These are phyloP conservation scores for Arge pagana DNA, from an alignment of 2,888 invertebrate species.

Conservation along the genomic window DNA sequence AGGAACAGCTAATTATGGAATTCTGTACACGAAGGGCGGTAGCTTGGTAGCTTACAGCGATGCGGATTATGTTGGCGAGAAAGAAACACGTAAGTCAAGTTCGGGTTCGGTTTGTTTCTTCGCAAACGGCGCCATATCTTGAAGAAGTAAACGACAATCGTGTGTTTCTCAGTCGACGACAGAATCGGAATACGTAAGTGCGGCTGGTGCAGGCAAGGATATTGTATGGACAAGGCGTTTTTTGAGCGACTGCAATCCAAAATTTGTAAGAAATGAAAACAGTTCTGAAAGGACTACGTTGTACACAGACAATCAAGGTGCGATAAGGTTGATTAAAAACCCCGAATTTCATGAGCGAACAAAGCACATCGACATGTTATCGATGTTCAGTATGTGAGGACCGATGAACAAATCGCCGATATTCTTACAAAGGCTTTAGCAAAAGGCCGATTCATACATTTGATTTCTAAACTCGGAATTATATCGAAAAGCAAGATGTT, in stretches of 20 bases:
- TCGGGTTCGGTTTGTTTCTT: slow-evolving; percentile 14
- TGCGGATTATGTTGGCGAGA: slow-evolving; percentile 24
- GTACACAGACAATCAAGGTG: not conserved
- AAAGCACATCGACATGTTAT: slow-evolving; percentile 1
- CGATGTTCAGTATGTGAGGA: too few relatives aligned
- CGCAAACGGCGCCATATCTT: slow-evolving; percentile 14
- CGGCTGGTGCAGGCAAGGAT: slow-evolving; percentile 17
- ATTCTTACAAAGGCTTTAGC: too few relatives aligned
- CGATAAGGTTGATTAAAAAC: not conserved
- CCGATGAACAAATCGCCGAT: too few relatives aligned
- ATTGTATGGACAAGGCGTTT: slow-evolving; percentile 21
- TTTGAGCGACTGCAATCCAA: slow-evolving; percentile 12
- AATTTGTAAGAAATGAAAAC: too few relatives aligned
- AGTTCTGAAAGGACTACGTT: not conserved
- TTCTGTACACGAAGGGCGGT: slow-evolving; percentile 4
- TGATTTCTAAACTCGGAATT: too few relatives aligned
- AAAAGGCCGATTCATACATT: too few relatives aligned
- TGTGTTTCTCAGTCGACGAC: slow-evolving; percentile 22
- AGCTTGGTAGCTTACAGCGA: slow-evolving; percentile 15
- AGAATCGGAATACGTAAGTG: slow-evolving; percentile 22
- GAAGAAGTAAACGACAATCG: slow-evolving; percentile 21
- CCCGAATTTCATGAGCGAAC: not conserved
- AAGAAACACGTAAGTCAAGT: slow-evolving; percentile 16
- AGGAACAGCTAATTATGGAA: slow-evolving; percentile 14
- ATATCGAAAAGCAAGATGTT: too few relatives aligned